Evolutionary conservation across 92 coral and sea anemone species (phyloP), one percentile per base, ranked within the genome.

Genomic region (Palythoa caribaeorum): DNA sequence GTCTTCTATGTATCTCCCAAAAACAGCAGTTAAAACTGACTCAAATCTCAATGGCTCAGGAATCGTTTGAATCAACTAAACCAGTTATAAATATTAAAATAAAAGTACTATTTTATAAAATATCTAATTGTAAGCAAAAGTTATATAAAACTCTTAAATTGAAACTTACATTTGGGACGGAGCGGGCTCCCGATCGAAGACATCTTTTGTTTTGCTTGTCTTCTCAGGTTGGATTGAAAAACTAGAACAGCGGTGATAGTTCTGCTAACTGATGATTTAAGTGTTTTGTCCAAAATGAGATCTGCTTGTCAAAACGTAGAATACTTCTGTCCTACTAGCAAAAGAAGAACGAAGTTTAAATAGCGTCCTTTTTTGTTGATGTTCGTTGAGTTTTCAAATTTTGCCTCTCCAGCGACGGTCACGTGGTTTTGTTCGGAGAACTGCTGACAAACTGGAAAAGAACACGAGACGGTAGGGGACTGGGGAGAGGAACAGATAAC

Each of bases 81-180:
- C 5, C 50, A 44, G 50, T 44, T 44, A 44, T 44, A 3, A 44
- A 44, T 44, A 5, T 44, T 1, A 44, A 3, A 44, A 44, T 44
- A 3, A 44, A 44, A 44, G 50, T 44, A 44, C n/a, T 70, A 83
- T 38, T 11, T 47, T 53, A 72, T 71, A 21, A 54, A 54, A 52
- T 59, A 3, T 8, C 36, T 6, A 48, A n/a, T 7, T 28, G 28
- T 28, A 28, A 28, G 28, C 28, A 28, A 28, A 8, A 1, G 20
- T 57, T 5, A 3, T 35, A 55, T 47, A 19, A 55, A 70, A 12
- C 12, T 28, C 4, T 3, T 1, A 40, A n/a, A 44, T 35, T 15
- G 11, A 28, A 38, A 88, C 94, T 92, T 74, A 92, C 94, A 78
- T 84, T 92, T 92, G 50, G 94, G 94, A 62, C 94, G 94, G 73